Evolutionary conservation across 2,888 invertebrate species (phyloP), one percentile per base, ranked within the genome.

Genomic region (Himalopsyche tibetana): DNA sequence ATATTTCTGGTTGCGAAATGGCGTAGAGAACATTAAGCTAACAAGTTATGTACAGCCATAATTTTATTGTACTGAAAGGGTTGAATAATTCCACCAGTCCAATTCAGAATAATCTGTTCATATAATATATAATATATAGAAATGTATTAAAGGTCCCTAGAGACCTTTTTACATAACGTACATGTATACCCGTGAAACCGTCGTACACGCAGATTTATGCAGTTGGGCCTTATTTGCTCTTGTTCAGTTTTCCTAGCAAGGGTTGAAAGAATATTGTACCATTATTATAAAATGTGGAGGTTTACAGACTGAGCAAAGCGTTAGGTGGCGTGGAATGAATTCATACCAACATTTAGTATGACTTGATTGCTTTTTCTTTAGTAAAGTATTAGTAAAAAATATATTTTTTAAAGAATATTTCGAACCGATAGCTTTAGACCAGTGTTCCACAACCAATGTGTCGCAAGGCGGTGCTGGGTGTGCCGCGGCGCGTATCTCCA

Each of bases 181-280:
- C 63, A 19, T 63, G 19, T 63, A 63, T 11, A 63, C 28, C 19
- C 19, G 28, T 63, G 63, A 15, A 28, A 19, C 63, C 19, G 4
- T 63, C 28, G 63, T 63, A 63, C 63, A 15, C 0, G 28, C 19
- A 63, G 63, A 63, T 63, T 63, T 63, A 63, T 63, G 63, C 63
- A 63, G 63, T 63, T 63, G 63, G 63, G 63, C 28, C 63, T 28
- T 63, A 63, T 63, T 63, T 63, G 63, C 63, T 63, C 63, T 63
- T 19, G 63, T 19, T 63, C 4, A 63, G 63, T 19, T 28, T 63
- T 28, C 63, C 63, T 19, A 19, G 63, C 63, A 63, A 63, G 63
- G 63, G 63, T 63, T 28, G 63, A 63, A 63, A 63, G 63, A 63
- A 63, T 63, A 63, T 19, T 63, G 63, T 63, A 63, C 19, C 63